Evolutionary conservation across 2,888 invertebrate species (phyloP), one percentile per base, ranked within the genome.

Genomic region (Chydorus sphaericus): DNA sequence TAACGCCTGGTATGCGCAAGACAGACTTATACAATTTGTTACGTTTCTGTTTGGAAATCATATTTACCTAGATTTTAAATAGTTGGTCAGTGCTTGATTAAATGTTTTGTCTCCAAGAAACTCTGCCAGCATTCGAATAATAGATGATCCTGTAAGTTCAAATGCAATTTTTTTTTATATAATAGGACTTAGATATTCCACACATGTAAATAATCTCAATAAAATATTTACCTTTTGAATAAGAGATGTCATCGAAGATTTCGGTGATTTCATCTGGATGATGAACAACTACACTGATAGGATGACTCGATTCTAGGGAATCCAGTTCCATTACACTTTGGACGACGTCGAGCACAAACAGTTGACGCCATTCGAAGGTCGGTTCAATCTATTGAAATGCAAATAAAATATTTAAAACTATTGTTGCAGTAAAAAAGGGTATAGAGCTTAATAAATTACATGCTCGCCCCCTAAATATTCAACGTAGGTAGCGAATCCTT

Each of bases 301-400:
- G 65, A 60, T 70, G 66, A 0, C 89, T 88, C 0, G 86, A 81
- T 39, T 84, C 81, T 20, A 89, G 70, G 0, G 86, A 83, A 63
- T 91, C 91, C 51, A 87, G 69, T 57, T 77, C 76, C 62, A 89
- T 82, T 0, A 87, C 86, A 62, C 78, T 77, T 62, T 87, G 87
- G 18, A 88, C 70, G 63, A 86, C 85, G 53, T 80, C 78, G 3
- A 82, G 73, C 0, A 88, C 81, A 67, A 88, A 88, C 61, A 85
- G 81, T 63, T 89, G 86, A 65, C 83, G 76, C 20, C 84, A 76
- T 64, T 81, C 81, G 84, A 86, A 85, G 1, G 79, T 66, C 0
- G 69, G 69, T 62, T 79, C 77, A n/a, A 79, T 75, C 82, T 16
- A 23, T 14, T 83, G 59, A 8, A 62, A 62, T 31, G 29, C 39